Evolutionary conservation across 2,113 vertebrate genomes (phyloP).

Genomic region (Gasterosteus nipponicus): DNA sequence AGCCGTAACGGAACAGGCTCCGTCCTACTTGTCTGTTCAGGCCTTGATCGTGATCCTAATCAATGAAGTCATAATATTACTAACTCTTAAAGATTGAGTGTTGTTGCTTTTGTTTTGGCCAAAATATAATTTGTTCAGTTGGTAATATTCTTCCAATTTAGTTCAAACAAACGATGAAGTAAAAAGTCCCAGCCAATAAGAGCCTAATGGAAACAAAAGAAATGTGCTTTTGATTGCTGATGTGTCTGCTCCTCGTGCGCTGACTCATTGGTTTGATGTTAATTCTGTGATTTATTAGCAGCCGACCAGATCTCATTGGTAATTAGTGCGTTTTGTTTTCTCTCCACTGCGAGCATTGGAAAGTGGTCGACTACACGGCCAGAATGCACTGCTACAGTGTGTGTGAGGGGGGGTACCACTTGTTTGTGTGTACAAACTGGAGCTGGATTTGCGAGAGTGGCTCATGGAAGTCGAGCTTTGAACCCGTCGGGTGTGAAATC

Average conservation of each 20-base stretch:
- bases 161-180: neutral
- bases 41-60: neutral
- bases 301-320: slow-evolving; percentile 30
- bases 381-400: slow-evolving; percentile 31
- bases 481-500: slow-evolving; percentile 13
- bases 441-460: neutral
- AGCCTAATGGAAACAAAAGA: neutral
- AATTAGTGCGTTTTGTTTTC: slow-evolving; percentile 28
- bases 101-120: neutral
- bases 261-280: slow-evolving; percentile 43
- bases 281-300: slow-evolving; percentile 26
- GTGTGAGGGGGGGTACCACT: neutral
- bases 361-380: slow-evolving; percentile 25
- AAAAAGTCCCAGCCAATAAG: neutral
- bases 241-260: slow-evolving; percentile 18
- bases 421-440: slow-evolving; percentile 17
- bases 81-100: too few species aligned
- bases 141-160: neutral
- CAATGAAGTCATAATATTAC: neutral
- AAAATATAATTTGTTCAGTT: neutral
- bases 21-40: neutral
- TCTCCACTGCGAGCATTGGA: slow-evolving; percentile 4
- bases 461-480: neutral
- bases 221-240: slow-evolving; percentile 45
- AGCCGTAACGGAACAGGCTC: neutral